phyloP scores from a whole-genome alignment of 1,140 invertebrate species.

The Amyelois transitella region DNA sequence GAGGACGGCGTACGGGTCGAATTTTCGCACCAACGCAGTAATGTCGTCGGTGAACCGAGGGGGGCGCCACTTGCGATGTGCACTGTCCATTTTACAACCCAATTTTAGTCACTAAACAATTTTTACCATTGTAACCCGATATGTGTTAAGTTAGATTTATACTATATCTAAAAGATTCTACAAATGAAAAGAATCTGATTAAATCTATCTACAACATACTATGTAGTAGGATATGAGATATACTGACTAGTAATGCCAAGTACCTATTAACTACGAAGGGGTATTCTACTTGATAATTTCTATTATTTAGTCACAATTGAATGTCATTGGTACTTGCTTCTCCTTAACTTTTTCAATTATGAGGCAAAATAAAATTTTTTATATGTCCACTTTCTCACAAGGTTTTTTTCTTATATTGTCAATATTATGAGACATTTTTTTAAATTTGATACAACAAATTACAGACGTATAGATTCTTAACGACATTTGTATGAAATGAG shows the following conservation, averaged over 20 bases:
- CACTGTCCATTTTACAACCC: constrained; percentile 67
- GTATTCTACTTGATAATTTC: neutral
- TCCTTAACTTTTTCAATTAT: too few relatives aligned
- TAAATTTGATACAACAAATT: too few relatives aligned
- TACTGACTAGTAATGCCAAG: neutral
- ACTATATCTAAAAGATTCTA: neutral
- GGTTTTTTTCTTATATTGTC: too few relatives aligned
- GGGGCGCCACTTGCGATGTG: constrained; percentile 81
- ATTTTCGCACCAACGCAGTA: constrained; percentile 81
- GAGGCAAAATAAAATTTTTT: too few relatives aligned
- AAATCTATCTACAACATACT: constrained; percentile 35
- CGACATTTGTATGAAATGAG: too few relatives aligned
- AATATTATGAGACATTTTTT: too few relatives aligned
- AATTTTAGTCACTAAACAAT: constrained; percentile 38
- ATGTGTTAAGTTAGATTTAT: constrained; percentile 4
- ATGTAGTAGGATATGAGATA: neutral
- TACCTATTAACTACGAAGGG: neutral
- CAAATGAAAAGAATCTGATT: neutral
- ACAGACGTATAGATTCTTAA: too few relatives aligned
- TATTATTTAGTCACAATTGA: neutral
- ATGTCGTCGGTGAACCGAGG: constrained; percentile 84
- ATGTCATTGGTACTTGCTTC: neutral
- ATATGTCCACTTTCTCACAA: too few relatives aligned
- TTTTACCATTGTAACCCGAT: constrained; percentile 5
- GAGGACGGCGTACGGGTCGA: constrained; percentile 78